phyloP scores from a whole-genome alignment of 2,797 vertebrate genomes.

The Jordanella pulchra region DNA sequence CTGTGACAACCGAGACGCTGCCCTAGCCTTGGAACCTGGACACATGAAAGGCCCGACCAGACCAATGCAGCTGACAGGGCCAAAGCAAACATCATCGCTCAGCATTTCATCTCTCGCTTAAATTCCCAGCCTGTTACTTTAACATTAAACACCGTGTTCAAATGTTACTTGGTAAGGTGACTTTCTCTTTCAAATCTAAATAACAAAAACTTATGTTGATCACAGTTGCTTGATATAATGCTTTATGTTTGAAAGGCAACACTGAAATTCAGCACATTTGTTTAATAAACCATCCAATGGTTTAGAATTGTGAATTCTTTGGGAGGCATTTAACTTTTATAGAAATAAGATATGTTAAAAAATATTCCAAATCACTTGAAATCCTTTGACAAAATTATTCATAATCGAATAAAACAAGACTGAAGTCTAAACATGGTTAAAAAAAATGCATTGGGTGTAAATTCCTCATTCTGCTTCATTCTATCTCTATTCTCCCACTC shows the following conservation, averaged over 20 bases:
- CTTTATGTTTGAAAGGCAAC: background rate
- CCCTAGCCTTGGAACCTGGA: conserved; percentile 67
- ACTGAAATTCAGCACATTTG: background rate
- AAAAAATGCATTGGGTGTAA: background rate
- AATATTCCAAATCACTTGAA: background rate
- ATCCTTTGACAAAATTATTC: background rate
- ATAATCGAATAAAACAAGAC: background rate
- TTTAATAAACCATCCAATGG: background rate
- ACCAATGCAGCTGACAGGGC: conserved; percentile 33
- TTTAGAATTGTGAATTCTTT: background rate
- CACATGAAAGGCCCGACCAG: conserved; percentile 59
- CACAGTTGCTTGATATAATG: background rate
- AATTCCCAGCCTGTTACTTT: conserved; percentile 20
- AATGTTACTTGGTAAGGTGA: conserved; percentile 1
- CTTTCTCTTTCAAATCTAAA: background rate
- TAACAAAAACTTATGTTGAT: background rate
- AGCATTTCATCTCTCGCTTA: conserved; percentile 49
- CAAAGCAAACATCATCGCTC: conserved; percentile 47
- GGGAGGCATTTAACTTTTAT: background rate
- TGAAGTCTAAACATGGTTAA: background rate
- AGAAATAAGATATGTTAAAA: background rate
- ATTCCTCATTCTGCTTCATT: too few relatives aligned
- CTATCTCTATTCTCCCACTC: too few relatives aligned
- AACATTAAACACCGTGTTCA: conserved; percentile 23
- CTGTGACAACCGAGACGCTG: conserved; percentile 52